A percentile compares a stretch with the other conserved stretches of the same genome.
phyloP scores from a whole-genome alignment of 2,888 invertebrate genomes.

The Pristionchus arcanus region DNA sequence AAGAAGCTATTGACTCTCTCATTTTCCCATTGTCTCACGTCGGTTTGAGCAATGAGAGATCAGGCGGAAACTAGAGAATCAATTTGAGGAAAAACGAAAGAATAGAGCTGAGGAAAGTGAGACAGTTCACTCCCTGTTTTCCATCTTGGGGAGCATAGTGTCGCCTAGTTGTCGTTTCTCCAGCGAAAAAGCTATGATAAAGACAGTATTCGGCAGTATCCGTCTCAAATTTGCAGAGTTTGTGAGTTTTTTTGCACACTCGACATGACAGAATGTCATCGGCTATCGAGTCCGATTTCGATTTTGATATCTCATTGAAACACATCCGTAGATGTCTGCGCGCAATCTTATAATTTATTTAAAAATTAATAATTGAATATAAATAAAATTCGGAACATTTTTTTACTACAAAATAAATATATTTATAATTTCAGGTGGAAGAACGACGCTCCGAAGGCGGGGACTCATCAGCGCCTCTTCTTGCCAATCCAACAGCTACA shows the following conservation, averaged over 20 bases:
- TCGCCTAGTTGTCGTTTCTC: not conserved
- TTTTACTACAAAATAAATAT: not conserved
- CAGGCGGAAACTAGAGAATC: not conserved
- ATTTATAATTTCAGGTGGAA: conserved; percentile 61
- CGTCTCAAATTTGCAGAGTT: not conserved
- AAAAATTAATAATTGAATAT: too few species aligned
- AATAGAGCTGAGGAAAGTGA: not conserved
- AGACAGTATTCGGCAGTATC: not conserved
- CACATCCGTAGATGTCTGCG: too few species aligned
- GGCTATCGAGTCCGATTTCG: too few species aligned
- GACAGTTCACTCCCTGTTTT: not conserved
- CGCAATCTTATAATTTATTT: too few species aligned
- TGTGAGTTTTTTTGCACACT: not conserved
- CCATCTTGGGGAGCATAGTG: not conserved
- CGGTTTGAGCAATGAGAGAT: not conserved
- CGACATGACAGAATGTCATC: too few species aligned
- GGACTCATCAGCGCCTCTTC: conserved; percentile 62
- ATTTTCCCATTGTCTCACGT: not conserved
- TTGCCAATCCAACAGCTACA: conserved; percentile 75
- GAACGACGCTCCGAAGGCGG: conserved; percentile 64
- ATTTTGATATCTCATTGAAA: too few species aligned
- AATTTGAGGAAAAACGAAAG: not conserved
- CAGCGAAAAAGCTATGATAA: not conserved
- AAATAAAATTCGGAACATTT: too few species aligned
- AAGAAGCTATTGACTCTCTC: conserved; percentile 8